Base-by-base conservation (phyloP, 2,113 vertebrate species). In the Oenanthe oenanthe region DNA sequence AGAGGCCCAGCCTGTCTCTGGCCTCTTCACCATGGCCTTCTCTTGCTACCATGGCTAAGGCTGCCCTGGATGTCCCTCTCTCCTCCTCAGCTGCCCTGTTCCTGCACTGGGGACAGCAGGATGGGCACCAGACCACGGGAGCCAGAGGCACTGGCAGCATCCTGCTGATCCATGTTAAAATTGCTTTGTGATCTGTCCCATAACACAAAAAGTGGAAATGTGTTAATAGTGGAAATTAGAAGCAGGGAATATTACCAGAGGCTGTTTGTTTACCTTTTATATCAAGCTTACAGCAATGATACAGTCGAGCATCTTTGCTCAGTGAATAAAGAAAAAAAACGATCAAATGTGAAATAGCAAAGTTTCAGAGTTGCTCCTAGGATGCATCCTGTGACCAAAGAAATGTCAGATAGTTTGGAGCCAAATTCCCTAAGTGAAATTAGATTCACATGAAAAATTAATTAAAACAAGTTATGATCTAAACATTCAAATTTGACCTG, bases 241-340 rank as follows among this genome's bases (percentile, higher is more conserved):
- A 83, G 43, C 10, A 60, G 31, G 24, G 57, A 72, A 28, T 7
- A 9, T 22, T 72, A 34, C 12, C 53, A 85, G 43, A 61, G 43
- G 29, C 24, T 42, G 54, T 81, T 58, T 17, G 45, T 22, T 63
- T 72, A 56, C 63, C 10, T 28, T 56, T 24, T 38, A 7, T 28
- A 63, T 29, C 15, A 82, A 63, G 36, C 31, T 78, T 71, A 56
- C 3, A 72, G 36, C 6, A 71, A 29, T 50, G 25, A 81, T 12
- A 47, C 12, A 80, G n/a, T 12, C 0, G 0, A 68, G 32, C 43
- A 67, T 28, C 22, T 78, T 32, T 53, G 18, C 32, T 47, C 34
- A 71, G 19, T 8, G 12, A 53, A 63, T 87, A 50, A 32, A 47
- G 38, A 51, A 66, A 72, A 70, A 70, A 65, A 53, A 38, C 0